Evolutionary conservation across 2,888 invertebrate genomes (phyloP).

Genomic region (Temnothorax ravouxi): DNA sequence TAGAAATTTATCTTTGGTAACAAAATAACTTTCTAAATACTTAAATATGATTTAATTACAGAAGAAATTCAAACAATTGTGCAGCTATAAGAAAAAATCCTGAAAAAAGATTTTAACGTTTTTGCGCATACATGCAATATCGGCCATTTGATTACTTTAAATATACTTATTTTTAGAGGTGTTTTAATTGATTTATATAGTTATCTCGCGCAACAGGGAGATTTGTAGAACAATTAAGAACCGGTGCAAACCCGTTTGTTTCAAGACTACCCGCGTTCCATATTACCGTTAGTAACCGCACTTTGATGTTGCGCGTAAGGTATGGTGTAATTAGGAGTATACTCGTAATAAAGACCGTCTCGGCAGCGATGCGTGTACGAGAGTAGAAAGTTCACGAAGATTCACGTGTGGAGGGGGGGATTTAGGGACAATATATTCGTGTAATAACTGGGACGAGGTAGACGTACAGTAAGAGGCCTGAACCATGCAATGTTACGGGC

Average conservation of each 20-base stretch:
- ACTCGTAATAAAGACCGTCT: conserved; percentile 37
- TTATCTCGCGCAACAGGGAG: neutral
- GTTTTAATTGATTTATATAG: neutral
- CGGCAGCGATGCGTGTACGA: conserved; percentile 47
- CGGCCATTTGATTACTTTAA: neutral
- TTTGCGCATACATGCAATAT: neutral
- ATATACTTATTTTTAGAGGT: neutral
- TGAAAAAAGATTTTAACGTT: neutral
- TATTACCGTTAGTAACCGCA: conserved; percentile 33
- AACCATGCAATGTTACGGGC: neutral
- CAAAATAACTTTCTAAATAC: neutral
- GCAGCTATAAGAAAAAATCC: neutral
- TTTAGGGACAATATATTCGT: conserved; percentile 43
- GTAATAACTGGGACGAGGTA: conserved; percentile 29
- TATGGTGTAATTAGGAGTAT: conserved; percentile 33
- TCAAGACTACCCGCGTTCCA: neutral
- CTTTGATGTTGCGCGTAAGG: conserved; percentile 23
- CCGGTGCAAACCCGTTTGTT: neutral
- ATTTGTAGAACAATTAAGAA: conserved; percentile 3
- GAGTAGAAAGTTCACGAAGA: conserved; percentile 52
- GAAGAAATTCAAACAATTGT: neutral
- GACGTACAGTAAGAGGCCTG: neutral
- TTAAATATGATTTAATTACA: neutral
- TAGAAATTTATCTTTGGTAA: neutral
- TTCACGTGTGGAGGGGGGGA: neutral